Evolutionary conservation across 2,113 vertebrate species (phyloP).

Genomic region (Cepphus grylle): DNA sequence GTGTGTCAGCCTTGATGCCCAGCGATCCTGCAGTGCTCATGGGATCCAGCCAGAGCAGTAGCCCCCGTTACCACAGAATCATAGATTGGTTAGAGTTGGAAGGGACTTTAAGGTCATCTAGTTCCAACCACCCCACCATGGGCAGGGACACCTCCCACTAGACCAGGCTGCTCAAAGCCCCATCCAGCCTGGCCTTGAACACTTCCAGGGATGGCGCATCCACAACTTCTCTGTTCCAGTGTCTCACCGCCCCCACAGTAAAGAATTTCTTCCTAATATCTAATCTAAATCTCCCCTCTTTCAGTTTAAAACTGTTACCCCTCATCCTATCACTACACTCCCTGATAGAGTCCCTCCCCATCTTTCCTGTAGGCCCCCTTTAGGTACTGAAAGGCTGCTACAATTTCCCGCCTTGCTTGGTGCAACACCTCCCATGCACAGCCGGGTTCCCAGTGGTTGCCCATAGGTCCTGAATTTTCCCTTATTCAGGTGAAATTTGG

Average conservation of each 20-base stretch:
- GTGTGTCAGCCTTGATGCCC: neutral
- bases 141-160: neutral
- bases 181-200: neutral
- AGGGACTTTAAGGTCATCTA: neutral
- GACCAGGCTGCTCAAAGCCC: neutral
- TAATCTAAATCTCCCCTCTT: neutral
- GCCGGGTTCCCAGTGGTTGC: fast-evolving
- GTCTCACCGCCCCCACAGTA: neutral
- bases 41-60: neutral
- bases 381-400: neutral
- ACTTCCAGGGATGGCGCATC: neutral
- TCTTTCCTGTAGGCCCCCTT: neutral
- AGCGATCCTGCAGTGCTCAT: fast-evolving
- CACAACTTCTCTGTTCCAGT: neutral
- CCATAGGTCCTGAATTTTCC: neutral
- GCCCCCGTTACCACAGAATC: neutral
- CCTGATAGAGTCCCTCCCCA: neutral
- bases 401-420: neutral
- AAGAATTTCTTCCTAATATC: neutral
- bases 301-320: neutral
- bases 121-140: neutral
- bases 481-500: neutral
- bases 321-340: neutral
- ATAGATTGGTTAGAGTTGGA: neutral
- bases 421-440: neutral